These are phyloP conservation scores for Papilio demoleus DNA, from an alignment of 2,888 invertebrate species.

Conservation along the genomic window DNA sequence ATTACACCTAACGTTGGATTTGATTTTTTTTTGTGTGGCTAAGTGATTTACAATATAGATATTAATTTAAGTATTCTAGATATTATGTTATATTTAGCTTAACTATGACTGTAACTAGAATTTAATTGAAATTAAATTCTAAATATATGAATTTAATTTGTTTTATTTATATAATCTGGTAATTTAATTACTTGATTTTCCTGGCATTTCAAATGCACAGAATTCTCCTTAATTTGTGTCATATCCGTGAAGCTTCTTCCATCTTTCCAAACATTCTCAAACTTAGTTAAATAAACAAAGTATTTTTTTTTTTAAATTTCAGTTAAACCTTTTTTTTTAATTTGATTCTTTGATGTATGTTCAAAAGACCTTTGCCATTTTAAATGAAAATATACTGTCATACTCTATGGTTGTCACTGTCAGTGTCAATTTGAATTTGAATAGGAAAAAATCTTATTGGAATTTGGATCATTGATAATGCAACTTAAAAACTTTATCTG, in stretches of 20 bases:
- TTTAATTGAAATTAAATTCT: neutral
- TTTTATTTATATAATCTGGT: neutral
- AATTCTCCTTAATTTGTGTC: too few species aligned
- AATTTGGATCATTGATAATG: constrained; percentile 3
- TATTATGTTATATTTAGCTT: neutral
- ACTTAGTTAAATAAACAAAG: too few species aligned
- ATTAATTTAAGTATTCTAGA: neutral
- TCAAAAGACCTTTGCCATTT: neutral
- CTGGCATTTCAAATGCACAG: too few species aligned
- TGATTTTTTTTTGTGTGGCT: neutral
- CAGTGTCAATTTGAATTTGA: neutral
- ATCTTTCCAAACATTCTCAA: too few species aligned
- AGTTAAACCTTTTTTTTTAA: neutral
- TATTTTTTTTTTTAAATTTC: too few species aligned
- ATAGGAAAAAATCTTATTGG: neutral
- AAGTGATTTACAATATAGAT: neutral
- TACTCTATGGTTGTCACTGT: neutral
- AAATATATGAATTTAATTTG: neutral
- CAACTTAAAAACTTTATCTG: neutral
- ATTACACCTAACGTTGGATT: neutral
- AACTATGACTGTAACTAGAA: neutral
- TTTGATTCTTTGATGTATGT: neutral
- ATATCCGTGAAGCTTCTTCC: too few species aligned
- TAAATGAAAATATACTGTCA: too few species aligned
- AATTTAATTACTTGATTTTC: neutral